Evolutionary conservation across 2,888 invertebrate species (phyloP).

Genomic region (Acanthosepion esculentum): DNA sequence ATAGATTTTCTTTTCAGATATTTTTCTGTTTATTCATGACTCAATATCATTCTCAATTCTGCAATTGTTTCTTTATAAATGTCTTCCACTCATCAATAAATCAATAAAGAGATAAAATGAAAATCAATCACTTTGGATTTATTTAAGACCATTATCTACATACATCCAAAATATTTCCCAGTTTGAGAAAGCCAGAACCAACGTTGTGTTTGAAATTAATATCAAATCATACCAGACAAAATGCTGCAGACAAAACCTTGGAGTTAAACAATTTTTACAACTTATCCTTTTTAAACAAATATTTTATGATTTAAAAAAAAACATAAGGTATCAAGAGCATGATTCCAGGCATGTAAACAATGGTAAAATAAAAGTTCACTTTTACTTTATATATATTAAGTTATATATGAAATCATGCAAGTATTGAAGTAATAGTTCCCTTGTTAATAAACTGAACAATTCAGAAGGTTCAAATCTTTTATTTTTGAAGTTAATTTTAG

Average conservation of each 20-base stretch:
- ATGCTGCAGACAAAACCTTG: background rate
- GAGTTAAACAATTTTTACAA: background rate
- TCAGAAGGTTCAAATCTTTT: too few species aligned
- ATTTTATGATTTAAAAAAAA: too few species aligned
- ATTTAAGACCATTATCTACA: constrained; percentile 17
- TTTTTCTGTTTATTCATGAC: background rate
- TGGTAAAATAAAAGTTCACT: too few species aligned
- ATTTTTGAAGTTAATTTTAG: too few species aligned
- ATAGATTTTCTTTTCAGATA: too few species aligned
- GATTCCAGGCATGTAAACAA: too few species aligned
- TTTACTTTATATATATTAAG: too few species aligned
- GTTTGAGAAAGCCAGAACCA: background rate
- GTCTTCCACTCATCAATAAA: background rate
- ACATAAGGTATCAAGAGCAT: too few species aligned
- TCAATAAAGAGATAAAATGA: background rate
- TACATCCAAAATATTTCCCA: background rate
- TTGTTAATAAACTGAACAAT: too few species aligned
- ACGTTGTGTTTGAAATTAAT: background rate
- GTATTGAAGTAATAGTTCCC: too few species aligned
- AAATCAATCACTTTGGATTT: background rate
- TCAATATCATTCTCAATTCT: background rate
- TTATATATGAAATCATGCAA: too few species aligned
- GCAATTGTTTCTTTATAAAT: background rate
- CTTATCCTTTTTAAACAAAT: too few species aligned
- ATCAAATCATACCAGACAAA: background rate